phyloP scores from a whole-genome alignment of 2,797 vertebrate genomes.

The Streptopelia turtur region DNA sequence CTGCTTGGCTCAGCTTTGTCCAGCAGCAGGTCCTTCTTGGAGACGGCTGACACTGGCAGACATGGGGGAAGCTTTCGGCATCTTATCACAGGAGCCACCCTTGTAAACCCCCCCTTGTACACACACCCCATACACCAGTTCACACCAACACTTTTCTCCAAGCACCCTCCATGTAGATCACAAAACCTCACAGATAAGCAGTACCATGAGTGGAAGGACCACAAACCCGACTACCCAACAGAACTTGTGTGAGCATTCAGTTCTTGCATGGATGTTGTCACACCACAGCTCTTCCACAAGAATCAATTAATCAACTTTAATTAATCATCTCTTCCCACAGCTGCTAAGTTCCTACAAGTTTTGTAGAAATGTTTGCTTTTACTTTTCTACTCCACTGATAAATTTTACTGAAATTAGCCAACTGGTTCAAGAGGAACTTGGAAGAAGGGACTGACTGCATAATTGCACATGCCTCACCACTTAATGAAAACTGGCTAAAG shows the following conservation, averaged over 20 bases:
- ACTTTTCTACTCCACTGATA: background rate
- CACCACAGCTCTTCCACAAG: background rate
- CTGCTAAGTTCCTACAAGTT: background rate
- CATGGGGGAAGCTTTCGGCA: too few species aligned
- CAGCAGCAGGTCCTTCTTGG: too few species aligned
- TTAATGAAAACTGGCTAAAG: background rate
- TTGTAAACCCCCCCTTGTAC: too few species aligned
- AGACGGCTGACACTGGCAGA: too few species aligned
- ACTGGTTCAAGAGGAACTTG: background rate
- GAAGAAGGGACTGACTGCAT: too few species aligned
- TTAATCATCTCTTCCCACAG: background rate
- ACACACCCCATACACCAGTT: background rate
- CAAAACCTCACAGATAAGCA: background rate
- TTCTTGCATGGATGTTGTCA: background rate
- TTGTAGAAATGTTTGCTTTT: background rate
- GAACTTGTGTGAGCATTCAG: background rate
- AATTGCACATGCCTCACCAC: background rate
- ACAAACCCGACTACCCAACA: background rate
- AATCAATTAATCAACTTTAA: background rate
- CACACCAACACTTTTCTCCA: background rate
- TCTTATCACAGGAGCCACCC: too few species aligned
- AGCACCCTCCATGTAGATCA: background rate
- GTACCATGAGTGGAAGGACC: background rate
- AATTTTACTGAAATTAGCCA: background rate
- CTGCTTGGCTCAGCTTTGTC: too few species aligned